These are phyloP conservation scores for Sycophila sp. DNA, from an alignment of 1,140 invertebrate species.

Conservation along the genomic window DNA sequence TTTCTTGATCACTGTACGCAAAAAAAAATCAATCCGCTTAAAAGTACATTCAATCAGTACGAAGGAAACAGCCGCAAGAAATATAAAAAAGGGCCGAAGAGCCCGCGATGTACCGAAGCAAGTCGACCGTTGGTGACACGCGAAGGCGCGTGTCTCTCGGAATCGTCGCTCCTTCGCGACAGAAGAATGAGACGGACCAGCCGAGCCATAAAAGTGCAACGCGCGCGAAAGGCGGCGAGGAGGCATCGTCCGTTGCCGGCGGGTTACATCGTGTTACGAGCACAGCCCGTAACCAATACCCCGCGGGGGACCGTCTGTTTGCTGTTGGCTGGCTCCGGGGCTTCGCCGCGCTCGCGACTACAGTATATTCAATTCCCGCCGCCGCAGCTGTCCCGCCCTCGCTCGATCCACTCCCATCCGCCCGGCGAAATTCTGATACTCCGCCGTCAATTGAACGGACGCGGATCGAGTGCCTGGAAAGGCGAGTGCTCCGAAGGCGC, in stretches of 20 bases:
- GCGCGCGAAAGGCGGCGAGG: slow-evolving; percentile 14
- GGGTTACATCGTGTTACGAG: slow-evolving; percentile 38
- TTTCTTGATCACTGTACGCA: too few relatives aligned
- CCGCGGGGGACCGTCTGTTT: slow-evolving; percentile 39
- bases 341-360: not conserved
- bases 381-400: too few relatives aligned
- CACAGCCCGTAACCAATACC: slow-evolving; percentile 41
- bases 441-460: too few relatives aligned
- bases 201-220: slow-evolving; percentile 25
- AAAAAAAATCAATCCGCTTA: not conserved
- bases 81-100: too few relatives aligned
- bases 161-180: too few relatives aligned
- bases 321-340: slow-evolving; percentile 3
- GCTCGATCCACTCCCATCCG: too few relatives aligned
- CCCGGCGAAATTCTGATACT: too few relatives aligned
- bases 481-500: too few relatives aligned
- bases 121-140: not conserved
- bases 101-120: not conserved
- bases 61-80: not conserved
- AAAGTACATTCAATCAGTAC: not conserved
- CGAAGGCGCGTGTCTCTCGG: too few relatives aligned
- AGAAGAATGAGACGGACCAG: not conserved
- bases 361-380: not conserved
- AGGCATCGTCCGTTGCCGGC: slow-evolving; percentile 39
- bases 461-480: too few relatives aligned